These are phyloP conservation scores for Pelecanoides urinatrix DNA, from an alignment of 2,113 vertebrate genomes.

Conservation along the genomic window DNA sequence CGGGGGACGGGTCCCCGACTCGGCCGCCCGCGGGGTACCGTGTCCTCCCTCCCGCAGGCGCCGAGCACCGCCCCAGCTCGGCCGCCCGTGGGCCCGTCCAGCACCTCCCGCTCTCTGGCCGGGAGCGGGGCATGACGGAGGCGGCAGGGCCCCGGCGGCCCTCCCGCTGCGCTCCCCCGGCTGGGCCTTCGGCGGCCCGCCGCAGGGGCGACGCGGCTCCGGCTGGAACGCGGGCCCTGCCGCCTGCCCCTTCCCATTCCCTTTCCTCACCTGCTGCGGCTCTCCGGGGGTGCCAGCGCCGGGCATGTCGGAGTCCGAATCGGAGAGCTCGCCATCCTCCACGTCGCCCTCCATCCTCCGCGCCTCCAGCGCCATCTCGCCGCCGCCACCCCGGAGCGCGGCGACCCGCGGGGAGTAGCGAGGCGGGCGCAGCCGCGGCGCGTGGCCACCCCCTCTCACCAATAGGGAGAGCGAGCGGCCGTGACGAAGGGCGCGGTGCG, in stretches of 20 bases:
- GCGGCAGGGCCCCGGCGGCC: background rate
- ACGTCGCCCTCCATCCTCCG: constrained; percentile 79
- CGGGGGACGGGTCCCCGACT: rapidly evolving
- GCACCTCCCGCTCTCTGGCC: too few species aligned
- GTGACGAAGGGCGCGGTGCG: rapidly evolving
- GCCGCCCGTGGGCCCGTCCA: too few species aligned
- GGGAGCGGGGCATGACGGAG: too few species aligned
- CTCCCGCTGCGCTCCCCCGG: background rate
- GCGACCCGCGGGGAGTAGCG: rapidly evolving
- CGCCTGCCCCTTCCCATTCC: background rate
- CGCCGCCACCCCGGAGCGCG: background rate
- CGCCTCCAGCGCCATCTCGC: constrained; percentile 75
- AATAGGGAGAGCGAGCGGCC: background rate
- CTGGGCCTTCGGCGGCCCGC: background rate
- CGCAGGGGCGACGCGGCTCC: background rate
- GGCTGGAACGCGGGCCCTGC: background rate
- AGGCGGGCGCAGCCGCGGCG: too few species aligned
- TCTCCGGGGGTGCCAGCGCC: constrained; percentile 36
- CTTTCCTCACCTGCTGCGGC: constrained; percentile 18
- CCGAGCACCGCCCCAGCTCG: too few species aligned
- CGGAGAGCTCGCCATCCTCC: constrained; percentile 90
- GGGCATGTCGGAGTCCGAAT: constrained; percentile 84
- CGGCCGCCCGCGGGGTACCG: too few species aligned
- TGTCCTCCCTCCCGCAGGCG: too few species aligned
- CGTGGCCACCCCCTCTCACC: background rate